Evolutionary conservation across 2,113 vertebrate genomes (phyloP).

Genomic region (Gnathonemus longibarbis): DNA sequence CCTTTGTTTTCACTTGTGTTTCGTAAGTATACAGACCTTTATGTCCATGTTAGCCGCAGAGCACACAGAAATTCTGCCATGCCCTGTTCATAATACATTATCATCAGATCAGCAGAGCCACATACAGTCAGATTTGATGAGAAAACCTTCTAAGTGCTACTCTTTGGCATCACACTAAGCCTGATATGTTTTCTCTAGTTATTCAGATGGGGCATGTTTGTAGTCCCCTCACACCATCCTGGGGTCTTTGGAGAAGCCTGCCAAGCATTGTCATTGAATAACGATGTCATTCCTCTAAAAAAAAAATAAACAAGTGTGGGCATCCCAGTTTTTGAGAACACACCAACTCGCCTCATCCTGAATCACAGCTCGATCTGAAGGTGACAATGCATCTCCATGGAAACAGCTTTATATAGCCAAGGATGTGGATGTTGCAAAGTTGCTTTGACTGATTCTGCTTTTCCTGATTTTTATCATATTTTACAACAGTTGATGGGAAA

Average conservation of each 20-base stretch:
- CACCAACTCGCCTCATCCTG: slow-evolving; percentile 31
- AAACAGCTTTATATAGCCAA: slow-evolving; percentile 37
- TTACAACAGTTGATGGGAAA: not conserved
- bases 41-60: not conserved
- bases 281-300: slow-evolving; percentile 16
- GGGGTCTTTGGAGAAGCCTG: not conserved
- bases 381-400: slow-evolving; percentile 47
- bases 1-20: too few relatives aligned
- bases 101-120: not conserved
- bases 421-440: slow-evolving; percentile 11
- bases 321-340: slow-evolving; percentile 24
- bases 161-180: not conserved
- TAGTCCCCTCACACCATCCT: not conserved
- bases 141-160: not conserved
- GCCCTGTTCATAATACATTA: not conserved
- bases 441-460: slow-evolving; percentile 5
- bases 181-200: not conserved
- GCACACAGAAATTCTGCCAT: not conserved
- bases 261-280: not conserved
- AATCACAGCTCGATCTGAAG: slow-evolving; percentile 31
- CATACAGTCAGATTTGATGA: not conserved
- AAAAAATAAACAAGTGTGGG: slow-evolving; percentile 18
- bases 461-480: not conserved
- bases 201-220: not conserved
- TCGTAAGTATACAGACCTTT: not conserved